Evolutionary conservation across 1,140 invertebrate species (phyloP).

Genomic region (Popillia japonica): DNA sequence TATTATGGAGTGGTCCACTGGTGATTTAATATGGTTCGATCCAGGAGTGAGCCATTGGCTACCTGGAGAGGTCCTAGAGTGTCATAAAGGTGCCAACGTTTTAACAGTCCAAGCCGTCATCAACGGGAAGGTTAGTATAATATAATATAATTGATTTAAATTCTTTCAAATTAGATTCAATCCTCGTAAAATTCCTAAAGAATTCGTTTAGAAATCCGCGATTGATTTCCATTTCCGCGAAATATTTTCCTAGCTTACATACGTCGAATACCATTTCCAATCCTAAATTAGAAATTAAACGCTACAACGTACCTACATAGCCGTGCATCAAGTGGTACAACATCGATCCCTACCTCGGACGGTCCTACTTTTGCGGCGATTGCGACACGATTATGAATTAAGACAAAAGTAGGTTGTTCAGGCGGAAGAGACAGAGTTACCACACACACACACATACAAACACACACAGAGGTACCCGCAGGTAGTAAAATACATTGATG

Average conservation of each 20-base stretch:
- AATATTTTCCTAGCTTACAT: background rate
- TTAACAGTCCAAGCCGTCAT: conserved; percentile 87
- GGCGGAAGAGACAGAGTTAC: background rate
- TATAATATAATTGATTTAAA: background rate
- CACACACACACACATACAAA: background rate
- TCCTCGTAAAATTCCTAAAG: background rate
- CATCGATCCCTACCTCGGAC: background rate
- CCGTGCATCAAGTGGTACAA: background rate
- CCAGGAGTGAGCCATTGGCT: conserved; percentile 87
- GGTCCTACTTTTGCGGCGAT: background rate
- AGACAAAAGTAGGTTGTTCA: background rate
- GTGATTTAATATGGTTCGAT: conserved; percentile 93
- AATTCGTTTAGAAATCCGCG: background rate
- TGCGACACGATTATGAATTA: conserved; percentile 10
- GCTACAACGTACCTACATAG: no score
- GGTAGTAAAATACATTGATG: background rate
- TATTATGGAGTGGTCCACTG: conserved; percentile 68
- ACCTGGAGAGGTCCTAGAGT: conserved; percentile 88
- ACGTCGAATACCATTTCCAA: conserved; percentile 10
- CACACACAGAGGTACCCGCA: background rate
- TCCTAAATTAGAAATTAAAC: background rate
- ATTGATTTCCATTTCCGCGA: conserved; percentile 7
- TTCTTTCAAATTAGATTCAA: background rate
- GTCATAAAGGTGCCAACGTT: conserved; percentile 86
- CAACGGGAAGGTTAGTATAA: conserved; percentile 79